Percentiles rank a stretch among this genome's conserved stretches.
phyloP scores from a whole-genome alignment of 1,140 invertebrate species.

The Aphaenogaster ashmeadi region DNA sequence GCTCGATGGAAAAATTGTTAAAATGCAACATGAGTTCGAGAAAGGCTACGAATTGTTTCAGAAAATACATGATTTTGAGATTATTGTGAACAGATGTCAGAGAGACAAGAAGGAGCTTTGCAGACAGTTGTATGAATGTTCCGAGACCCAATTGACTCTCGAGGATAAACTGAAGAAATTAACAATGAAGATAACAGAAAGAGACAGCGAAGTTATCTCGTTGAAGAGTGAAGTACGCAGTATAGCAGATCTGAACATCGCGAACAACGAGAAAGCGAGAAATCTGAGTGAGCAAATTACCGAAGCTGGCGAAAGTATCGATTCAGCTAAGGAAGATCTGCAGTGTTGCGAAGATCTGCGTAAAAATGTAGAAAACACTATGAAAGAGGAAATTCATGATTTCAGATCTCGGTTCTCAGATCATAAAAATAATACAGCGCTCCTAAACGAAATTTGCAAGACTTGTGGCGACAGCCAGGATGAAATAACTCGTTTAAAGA shows the following conservation, averaged over 20 bases:
- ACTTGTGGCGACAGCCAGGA: constrained; percentile 67
- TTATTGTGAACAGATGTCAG: constrained; percentile 63
- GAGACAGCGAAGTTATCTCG: constrained; percentile 74
- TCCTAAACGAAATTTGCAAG: constrained; percentile 73
- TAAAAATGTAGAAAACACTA: constrained; percentile 72
- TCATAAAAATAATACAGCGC: constrained; percentile 75
- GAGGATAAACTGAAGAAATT: constrained; percentile 75
- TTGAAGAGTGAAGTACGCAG: constrained; percentile 71
- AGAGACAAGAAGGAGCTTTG: constrained; percentile 71
- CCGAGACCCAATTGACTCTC: constrained; percentile 70
- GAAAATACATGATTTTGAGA: constrained; percentile 75
- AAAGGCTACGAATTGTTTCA: constrained; percentile 66
- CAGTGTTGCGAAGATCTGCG: constrained; percentile 71
- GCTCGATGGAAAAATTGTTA: constrained; percentile 68
- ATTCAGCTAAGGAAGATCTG: constrained; percentile 71
- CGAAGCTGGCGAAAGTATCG: constrained; percentile 71
- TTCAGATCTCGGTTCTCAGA: constrained; percentile 68
- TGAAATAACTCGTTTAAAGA: constrained; percentile 76
- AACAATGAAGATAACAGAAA: constrained; percentile 65
- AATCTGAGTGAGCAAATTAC: constrained; percentile 74
- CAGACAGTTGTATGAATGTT: constrained; percentile 64
- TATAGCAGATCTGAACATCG: constrained; percentile 68
- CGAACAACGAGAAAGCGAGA: constrained; percentile 70
- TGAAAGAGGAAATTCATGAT: constrained; percentile 74
- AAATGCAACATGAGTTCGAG: constrained; percentile 64